phyloP scores from a whole-genome alignment of 1,140 invertebrate genomes.

The Polyergus mexicanus region DNA sequence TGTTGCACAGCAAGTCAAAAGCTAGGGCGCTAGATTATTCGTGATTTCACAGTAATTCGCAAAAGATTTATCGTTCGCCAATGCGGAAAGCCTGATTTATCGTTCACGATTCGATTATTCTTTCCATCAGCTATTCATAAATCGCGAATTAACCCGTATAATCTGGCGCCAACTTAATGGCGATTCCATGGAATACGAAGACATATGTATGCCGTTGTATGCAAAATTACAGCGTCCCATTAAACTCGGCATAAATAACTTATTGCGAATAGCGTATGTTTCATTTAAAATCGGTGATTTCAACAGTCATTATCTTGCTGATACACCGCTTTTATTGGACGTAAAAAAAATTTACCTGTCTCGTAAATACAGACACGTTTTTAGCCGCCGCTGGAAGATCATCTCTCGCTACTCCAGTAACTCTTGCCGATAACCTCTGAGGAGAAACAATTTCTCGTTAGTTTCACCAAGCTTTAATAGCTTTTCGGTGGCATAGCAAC shows the following conservation, averaged over 20 bases:
- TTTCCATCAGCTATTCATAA: too few relatives aligned
- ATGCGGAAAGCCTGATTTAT: neutral
- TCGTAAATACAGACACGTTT: constrained; percentile 38
- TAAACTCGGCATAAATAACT: constrained; percentile 9
- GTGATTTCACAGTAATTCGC: too few relatives aligned
- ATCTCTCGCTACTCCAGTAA: constrained; percentile 85
- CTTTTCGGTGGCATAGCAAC: constrained; percentile 36
- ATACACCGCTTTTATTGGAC: constrained; percentile 34
- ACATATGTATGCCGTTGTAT: neutral
- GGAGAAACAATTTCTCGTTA: constrained; percentile 56
- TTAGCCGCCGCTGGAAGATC: constrained; percentile 74
- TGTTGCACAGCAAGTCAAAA: neutral
- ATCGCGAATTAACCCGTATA: too few relatives aligned
- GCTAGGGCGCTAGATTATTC: too few relatives aligned
- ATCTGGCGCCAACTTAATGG: neutral
- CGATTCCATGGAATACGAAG: neutral
- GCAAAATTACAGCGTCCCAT: neutral
- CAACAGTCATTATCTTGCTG: constrained; percentile 51
- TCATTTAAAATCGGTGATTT: constrained; percentile 55
- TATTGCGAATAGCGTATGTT: constrained; percentile 58
- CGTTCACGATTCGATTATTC: too few relatives aligned
- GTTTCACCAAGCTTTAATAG: neutral
- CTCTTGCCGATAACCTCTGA: constrained; percentile 84
- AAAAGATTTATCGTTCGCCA: too few relatives aligned
- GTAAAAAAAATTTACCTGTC: constrained; percentile 43